These are phyloP conservation scores for Sepioteuthis lessoniana DNA, from an alignment of 2,888 invertebrate genomes.

Conservation along the genomic window DNA sequence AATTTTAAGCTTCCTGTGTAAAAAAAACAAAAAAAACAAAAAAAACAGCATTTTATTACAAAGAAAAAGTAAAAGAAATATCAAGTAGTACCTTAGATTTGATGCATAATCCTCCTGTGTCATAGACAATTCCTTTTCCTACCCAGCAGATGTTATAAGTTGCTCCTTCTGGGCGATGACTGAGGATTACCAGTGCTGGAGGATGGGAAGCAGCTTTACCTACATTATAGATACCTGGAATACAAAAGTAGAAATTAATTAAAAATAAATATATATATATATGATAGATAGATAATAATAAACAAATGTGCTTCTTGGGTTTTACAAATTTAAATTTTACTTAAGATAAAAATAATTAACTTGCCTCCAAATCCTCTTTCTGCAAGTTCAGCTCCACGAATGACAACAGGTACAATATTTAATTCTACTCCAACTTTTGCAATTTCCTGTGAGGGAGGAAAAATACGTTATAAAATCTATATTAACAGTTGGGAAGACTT, in stretches of 20 bases:
- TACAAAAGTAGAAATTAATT: constrained; percentile 34
- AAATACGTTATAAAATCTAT: not conserved
- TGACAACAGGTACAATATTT: constrained; percentile 81
- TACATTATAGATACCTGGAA: constrained; percentile 84
- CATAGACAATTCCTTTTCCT: constrained; percentile 94
- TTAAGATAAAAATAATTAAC: not conserved
- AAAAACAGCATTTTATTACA: too few relatives aligned
- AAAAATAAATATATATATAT: not conserved
- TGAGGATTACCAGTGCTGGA: constrained; percentile 83
- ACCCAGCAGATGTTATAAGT: constrained; percentile 86
- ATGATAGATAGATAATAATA: not conserved
- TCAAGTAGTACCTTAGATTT: constrained; percentile 83
- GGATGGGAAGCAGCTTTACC: constrained; percentile 83
- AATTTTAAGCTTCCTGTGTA: not conserved
- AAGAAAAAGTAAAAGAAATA: not conserved
- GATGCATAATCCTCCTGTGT: constrained; percentile 93
- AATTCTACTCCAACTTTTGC: constrained; percentile 81
- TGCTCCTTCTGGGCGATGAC: constrained; percentile 80
- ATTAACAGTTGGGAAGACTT: too few relatives aligned
- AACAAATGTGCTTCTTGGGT: not conserved
- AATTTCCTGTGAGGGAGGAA: constrained; percentile 79
- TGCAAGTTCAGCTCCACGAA: constrained; percentile 86
- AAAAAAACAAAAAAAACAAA: too few relatives aligned
- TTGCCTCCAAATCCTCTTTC: constrained; percentile 85
- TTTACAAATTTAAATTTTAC: not conserved